Base-by-base conservation (phyloP, 2,113 vertebrate genomes). In the Tinamus guttatus region DNA sequence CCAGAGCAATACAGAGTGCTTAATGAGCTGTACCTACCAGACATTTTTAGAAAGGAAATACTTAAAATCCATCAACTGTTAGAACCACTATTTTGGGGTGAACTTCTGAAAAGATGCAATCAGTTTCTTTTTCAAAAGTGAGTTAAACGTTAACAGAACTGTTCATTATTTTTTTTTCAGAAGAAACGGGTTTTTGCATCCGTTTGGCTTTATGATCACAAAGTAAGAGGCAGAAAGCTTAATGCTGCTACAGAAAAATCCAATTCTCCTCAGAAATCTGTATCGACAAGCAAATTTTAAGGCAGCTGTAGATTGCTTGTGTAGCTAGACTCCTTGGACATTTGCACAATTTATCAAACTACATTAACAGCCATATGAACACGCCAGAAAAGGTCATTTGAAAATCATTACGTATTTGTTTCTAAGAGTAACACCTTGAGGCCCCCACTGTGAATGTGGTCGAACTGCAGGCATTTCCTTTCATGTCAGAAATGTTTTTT, bases 361-460 rank as follows among this genome's bases (percentile, higher is more conserved):
- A 45, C 77, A 38, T 83, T 68, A 90, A 67, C 1, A 65, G 77
- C 52, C 84, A 56, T 4, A 75, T 1, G 11, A 96, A 76, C 40
- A 38, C 12, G 68, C 89, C 89, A 95, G 91, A 63, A 87, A 84
- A 88, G 68, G 79, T 95, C 71, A 85, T 89, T 92, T 76, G 65
- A 95, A 94, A 96, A 95, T 84, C 83, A 90, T 85, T 84, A 93
- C 11, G n/a, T 51, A 73, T 94, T 96, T 70, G 79, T 89, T 94
- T 90, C 81, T 88, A 67, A 11, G 9, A 92, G 88, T 41, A 96
- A 95, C 94, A 94, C 92, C 94, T 96, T 59, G 77, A 81, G 88
- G 65, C 79, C 52, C 85, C 83, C 19, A 13, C 52, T 95, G 87
- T 2, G 73, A 95, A 63, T 2, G 15, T 20, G 45, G 69, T 41